Conservation (phyloP, 2,113 vertebrate genomes). For the Equus quagga region DNA sequence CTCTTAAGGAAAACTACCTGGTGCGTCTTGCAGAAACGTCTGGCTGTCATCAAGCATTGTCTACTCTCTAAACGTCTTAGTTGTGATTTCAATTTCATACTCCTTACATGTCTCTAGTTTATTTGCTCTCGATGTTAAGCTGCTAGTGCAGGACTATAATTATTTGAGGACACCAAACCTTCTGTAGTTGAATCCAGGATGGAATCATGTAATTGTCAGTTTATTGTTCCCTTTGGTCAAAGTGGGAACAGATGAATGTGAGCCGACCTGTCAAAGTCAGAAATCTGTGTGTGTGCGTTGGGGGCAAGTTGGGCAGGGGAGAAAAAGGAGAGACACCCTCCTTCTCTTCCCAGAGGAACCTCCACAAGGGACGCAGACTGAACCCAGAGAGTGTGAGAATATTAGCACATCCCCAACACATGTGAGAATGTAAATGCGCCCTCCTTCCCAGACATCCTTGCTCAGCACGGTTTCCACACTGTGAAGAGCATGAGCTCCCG, state of each 20-base stretch:
- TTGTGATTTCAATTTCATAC: not conserved
- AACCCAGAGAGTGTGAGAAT: not conserved
- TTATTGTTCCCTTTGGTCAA: not conserved
- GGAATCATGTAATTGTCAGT: not conserved
- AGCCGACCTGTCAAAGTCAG: accelerated
- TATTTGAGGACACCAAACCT: too few relatives aligned
- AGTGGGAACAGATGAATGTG: not conserved
- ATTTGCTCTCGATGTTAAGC: not conserved
- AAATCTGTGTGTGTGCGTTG: not conserved
- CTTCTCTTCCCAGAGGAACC: not conserved
- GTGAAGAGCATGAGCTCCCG: not conserved
- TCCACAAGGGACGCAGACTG: not conserved
- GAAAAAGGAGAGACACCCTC: not conserved
- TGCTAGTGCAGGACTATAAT: accelerated
- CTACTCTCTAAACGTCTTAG: too few relatives aligned
- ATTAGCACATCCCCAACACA: not conserved
- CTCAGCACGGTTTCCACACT: too few relatives aligned
- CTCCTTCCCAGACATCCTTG: not conserved
- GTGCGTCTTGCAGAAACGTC: not conserved
- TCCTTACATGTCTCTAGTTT: accelerated
- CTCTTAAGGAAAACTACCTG: not conserved
- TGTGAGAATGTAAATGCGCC: not conserved
- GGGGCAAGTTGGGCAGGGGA: too few relatives aligned
- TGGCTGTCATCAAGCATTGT: accelerated
- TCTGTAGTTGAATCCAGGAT: not conserved